Percentiles rank a stretch among this genome's conserved stretches.
Conservation (phyloP, 2,797 vertebrate genomes). For the Pogoniulus pusillus region DNA sequence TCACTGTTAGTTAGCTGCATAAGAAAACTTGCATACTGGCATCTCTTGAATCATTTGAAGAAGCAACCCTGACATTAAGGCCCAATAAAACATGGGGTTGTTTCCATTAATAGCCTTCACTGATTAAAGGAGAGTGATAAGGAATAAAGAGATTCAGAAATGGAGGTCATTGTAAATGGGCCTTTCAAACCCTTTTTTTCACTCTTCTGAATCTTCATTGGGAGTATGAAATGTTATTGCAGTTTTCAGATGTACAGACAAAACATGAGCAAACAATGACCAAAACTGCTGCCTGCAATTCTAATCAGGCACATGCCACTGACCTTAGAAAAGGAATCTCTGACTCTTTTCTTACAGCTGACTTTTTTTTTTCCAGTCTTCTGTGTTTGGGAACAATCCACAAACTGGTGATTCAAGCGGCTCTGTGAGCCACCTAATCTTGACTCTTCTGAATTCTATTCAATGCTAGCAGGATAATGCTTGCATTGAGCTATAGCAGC, state of each 20-base stretch:
- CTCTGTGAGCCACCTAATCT: not conserved
- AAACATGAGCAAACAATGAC: constrained; percentile 7
- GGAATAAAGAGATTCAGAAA: not conserved
- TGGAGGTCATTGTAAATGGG: not conserved
- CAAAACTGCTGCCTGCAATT: not conserved
- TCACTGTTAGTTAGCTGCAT: not conserved
- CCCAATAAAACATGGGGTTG: not conserved
- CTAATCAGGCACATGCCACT: not conserved
- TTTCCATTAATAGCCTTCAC: not conserved
- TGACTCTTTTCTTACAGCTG: not conserved
- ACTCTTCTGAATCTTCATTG: not conserved
- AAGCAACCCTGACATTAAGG: not conserved
- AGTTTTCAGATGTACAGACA: constrained; percentile 32
- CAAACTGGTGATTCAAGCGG: not conserved
- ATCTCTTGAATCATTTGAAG: not conserved
- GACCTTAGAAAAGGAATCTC: not conserved
- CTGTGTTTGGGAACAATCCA: not conserved
- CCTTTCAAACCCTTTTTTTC: not conserved
- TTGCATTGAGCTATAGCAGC: not conserved
- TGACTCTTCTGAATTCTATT: not conserved
- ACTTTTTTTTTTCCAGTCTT: not conserved
- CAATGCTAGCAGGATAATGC: not conserved
- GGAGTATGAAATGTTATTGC: not conserved
- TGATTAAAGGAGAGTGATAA: not conserved
- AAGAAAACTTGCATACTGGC: not conserved